Conservation (phyloP, 92 coral and sea anemone species). For the Parazoanthus atlanticus region DNA sequence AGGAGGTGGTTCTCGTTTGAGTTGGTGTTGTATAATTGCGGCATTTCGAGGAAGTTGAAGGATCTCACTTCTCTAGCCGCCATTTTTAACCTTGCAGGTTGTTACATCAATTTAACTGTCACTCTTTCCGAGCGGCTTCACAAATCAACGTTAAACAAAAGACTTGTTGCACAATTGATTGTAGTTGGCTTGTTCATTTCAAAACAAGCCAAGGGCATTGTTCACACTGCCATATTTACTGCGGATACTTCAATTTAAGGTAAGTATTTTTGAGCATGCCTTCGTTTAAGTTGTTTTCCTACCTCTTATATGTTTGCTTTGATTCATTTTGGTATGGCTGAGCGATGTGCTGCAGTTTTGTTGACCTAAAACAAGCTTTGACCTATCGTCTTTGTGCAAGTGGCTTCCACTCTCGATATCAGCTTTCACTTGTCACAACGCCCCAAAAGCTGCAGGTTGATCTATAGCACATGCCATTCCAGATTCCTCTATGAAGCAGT, state of each 20-base stretch:
- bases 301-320: neutral
- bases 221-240: neutral
- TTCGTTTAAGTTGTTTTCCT: neutral
- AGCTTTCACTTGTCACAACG: constrained; percentile 15
- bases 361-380: neutral
- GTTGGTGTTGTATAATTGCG: neutral
- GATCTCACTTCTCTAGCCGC: neutral
- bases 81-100: neutral
- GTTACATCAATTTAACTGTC: neutral
- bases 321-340: neutral
- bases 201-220: neutral
- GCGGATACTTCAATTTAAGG: neutral
- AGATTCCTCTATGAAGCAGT: neutral
- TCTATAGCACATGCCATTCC: neutral
- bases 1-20: constrained; percentile 15
- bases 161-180: constrained; percentile 3
- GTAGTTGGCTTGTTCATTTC: constrained; percentile 23
- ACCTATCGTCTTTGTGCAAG: neutral
- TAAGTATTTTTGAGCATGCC: neutral
- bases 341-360: neutral
- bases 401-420: neutral
- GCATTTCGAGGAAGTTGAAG: neutral
- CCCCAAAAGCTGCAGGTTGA: constrained; percentile 9
- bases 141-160: neutral
- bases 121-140: neutral